phyloP scores from a whole-genome alignment of 2,113 vertebrate genomes.

The Hipposideros armiger region DNA sequence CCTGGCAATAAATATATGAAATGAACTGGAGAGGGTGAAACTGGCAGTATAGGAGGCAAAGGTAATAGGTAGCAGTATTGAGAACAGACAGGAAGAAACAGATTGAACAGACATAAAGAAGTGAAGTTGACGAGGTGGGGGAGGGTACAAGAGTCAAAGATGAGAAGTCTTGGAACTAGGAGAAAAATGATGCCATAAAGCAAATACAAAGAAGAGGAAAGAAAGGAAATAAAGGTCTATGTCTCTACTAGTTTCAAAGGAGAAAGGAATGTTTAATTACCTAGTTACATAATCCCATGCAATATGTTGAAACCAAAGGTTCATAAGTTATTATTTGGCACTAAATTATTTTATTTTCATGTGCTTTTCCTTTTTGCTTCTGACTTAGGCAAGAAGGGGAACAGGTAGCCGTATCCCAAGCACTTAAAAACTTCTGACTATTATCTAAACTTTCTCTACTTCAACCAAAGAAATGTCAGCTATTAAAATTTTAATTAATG shows the following conservation, averaged over 20 bases:
- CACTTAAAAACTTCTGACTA: background rate
- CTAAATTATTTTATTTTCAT: conserved; percentile 1
- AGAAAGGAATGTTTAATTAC: background rate
- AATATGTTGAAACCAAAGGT: conserved; percentile 15
- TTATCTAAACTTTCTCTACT: conserved; percentile 24
- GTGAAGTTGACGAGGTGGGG: background rate
- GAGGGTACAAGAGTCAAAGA: background rate
- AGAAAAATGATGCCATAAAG: background rate
- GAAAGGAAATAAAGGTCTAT: background rate
- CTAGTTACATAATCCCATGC: background rate
- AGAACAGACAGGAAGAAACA: background rate
- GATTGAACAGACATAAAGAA: background rate
- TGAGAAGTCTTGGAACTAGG: background rate
- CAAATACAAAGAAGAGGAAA: background rate
- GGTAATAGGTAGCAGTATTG: background rate
- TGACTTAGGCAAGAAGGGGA: background rate
- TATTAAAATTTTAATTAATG: background rate
- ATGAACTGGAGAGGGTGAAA: conserved; percentile 1
- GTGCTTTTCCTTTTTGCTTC: background rate
- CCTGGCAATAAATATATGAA: background rate
- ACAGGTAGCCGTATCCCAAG: background rate
- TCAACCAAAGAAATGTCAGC: background rate
- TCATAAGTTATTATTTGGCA: background rate
- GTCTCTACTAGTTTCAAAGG: background rate
- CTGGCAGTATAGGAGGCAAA: background rate